Base-by-base conservation (phyloP, 2,797 vertebrate species). In the Podarcis siculus region DNA sequence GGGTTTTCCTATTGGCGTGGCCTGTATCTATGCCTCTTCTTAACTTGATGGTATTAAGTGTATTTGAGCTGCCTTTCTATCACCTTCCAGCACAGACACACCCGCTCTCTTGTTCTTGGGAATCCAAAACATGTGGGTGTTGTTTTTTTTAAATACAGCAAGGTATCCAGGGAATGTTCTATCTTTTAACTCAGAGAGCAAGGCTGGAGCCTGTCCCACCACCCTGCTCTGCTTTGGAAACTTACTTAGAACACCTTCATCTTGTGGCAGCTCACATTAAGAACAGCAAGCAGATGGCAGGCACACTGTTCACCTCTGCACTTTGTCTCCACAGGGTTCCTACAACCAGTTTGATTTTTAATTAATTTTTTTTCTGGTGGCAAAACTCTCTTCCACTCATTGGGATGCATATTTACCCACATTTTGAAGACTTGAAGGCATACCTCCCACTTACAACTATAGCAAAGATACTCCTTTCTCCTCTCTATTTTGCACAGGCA, bases 141-240 rank as follows among this genome's bases (percentile, higher is more conserved):
- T 13, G 4, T 39, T 32, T 82, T 77, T 69, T 83, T 58, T 69
- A 25, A 61, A 7, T 49, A 64, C 10, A n/a, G 58, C 61, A 86
- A 58, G 27, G 8, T 55, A 61, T 80, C 83, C 86, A 81, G 69
- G 27, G 81, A 85, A 71, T 86, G 42, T 19, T 37, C 17, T 86
- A 27, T 79, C 77, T 78, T 55, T 27, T 71, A 58, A 55, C 39
- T 61, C 21, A 84, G 49, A 76, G 69, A 72, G 19, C 55, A 37
- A 66, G 27, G 25, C 69, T 35, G 2, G 37, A 42, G 66, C 39
- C 76, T 66, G 67, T 42, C 30, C 8, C 27, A 45, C 55, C 27
- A 17, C 25, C 23, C n/a, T 8, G 42, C 35, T 13, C 49, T 1
- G 3, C 49, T 61, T 83, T 5, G 23, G 25, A 80, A 23, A n/a